phyloP scores from a whole-genome alignment of 1,140 invertebrate genomes.

The Drosophila virilis region DNA sequence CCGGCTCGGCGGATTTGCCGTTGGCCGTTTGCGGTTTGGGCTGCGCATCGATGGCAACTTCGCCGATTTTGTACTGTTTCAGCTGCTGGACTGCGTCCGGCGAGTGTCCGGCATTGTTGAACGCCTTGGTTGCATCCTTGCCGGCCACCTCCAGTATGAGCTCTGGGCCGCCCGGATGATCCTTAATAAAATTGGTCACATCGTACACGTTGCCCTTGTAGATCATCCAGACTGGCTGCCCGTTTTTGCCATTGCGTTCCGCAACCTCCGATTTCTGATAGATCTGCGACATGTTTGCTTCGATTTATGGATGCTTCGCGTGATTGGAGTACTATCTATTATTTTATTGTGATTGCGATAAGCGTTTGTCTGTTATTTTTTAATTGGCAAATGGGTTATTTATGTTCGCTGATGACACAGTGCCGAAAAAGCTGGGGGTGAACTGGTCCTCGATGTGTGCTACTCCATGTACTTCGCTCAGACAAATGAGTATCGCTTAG shows the following conservation, averaged over 20 bases:
- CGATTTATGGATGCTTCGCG: background rate
- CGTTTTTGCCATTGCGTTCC: conserved; percentile 85
- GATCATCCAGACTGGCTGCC: conserved; percentile 86
- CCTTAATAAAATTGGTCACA: conserved; percentile 86
- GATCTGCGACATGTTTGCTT: conserved; percentile 58
- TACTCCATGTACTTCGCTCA: background rate
- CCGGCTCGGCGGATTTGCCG: background rate
- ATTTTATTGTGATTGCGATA: conserved; percentile 10
- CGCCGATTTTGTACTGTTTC: conserved; percentile 88
- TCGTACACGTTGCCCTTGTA: conserved; percentile 88
- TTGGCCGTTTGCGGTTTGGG: conserved; percentile 15
- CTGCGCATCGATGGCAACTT: conserved; percentile 60
- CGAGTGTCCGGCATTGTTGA: conserved; percentile 88
- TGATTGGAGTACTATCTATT: background rate
- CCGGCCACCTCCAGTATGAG: conserved; percentile 87
- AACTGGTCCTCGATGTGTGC: conserved; percentile 1
- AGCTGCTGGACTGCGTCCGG: conserved; percentile 86
- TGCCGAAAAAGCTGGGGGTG: background rate
- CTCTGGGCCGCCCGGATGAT: conserved; percentile 89
- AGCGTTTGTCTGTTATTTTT: conserved; percentile 7
- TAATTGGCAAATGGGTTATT: conserved; percentile 31
- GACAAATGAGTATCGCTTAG: background rate
- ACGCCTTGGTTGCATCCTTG: conserved; percentile 87
- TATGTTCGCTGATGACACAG: background rate
- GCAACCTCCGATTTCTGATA: conserved; percentile 86